Conservation (phyloP, 37 sponge, comb jelly and placozoan genomes). For the Sycon ciliatum region DNA sequence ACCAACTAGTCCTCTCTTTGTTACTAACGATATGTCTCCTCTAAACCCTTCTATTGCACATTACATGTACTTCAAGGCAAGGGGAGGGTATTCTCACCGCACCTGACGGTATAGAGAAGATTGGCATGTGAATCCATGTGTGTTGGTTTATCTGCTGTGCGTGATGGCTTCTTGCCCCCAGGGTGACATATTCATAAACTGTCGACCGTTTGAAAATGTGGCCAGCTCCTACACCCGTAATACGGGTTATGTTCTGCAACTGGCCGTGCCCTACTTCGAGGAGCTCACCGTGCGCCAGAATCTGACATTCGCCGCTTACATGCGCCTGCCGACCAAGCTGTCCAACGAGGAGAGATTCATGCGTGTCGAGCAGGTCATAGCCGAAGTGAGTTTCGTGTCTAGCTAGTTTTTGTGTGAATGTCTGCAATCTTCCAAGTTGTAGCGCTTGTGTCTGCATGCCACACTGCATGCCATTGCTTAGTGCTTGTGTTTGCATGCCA, state of each 20-base stretch:
- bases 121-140: background rate
- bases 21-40: no score
- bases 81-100: no score
- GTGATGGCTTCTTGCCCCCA: background rate
- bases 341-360: conserved; percentile 43
- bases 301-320: conserved; percentile 57
- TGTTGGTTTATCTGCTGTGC: background rate
- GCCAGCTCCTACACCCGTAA: conserved; percentile 1
- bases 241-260: conserved; percentile 41
- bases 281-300: conserved; percentile 39
- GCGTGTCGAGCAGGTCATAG: conserved; percentile 66
- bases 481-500: background rate
- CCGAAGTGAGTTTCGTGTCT: conserved; percentile 29
- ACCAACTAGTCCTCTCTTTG: no score
- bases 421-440: no score
- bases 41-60: no score
- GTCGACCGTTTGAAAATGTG: conserved; percentile 9
- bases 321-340: conserved; percentile 46
- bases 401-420: no score
- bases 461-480: background rate
- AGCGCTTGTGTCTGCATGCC: background rate
- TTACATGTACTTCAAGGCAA: no score
- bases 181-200: conserved; percentile 40
- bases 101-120: no score
- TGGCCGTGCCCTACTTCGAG: conserved; percentile 42